Base-by-base conservation (phyloP, 2,888 invertebrate genomes). In the Gryllus longicercus region DNA sequence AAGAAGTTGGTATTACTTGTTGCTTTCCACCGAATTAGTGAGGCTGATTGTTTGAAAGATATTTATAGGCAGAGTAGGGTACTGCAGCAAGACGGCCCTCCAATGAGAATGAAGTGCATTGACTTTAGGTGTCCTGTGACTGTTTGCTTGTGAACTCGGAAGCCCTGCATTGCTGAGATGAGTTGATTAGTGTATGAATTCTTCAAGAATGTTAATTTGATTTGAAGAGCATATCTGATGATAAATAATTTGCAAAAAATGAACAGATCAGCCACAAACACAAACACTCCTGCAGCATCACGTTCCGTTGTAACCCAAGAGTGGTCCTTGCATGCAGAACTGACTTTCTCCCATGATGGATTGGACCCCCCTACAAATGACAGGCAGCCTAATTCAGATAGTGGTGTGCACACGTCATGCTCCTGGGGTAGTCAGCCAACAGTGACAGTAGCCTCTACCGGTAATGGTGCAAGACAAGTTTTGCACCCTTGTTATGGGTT, bases 251-350 rank as follows among this genome's bases (percentile, higher is more conserved):
- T 16, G 63, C n/a, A 18, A 63, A n/a, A n/a, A 63, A 63, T 63
- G 63, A 63, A 63, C 14, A 63, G 16, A 63, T 63, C 63, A 63
- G 8, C 16, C 63, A 63, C 14, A 4, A 63, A n/a, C n/a, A 63
- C 14, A 14, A n/a, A n/a, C n/a, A n/a, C 16, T 63, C 63, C 63
- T 63, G 63, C n/a, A 14, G 14, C 63, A 18, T 63, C 63, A 63
- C 63, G 79, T 18, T 16, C 74, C 21, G 77, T 80, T 78, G 79
- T 88, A 74, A 88, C 89, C 49, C 91, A 91, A 82, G 92, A 92
- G 85, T 93, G 92, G 92, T 90, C 91, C 74, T 91, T 93, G 84
- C 92, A 89, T 85, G 95, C 91, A 80, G 92, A 93, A 84, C 88
- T 93, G 82, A 92, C 91, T 16, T 90, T 91, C 79, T 90, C 90